Conservation (phyloP, 2,797 vertebrate species). For the Anniella stebbinsi region DNA sequence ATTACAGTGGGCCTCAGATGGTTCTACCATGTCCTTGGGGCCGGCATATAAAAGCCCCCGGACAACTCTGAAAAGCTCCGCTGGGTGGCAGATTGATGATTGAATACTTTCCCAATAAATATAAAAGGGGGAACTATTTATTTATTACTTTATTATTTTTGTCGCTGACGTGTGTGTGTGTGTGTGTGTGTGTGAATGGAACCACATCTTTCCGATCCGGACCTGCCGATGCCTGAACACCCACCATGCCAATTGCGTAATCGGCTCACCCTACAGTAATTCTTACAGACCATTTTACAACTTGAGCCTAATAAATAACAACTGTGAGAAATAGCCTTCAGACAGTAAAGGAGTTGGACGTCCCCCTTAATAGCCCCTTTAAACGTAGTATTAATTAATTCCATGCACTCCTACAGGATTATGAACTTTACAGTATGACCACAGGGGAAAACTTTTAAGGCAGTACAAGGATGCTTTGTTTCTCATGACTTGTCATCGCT, state of each 20-base stretch:
- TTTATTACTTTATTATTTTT: too few species aligned
- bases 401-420: constrained; percentile 74
- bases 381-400: constrained; percentile 78
- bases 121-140: too few species aligned
- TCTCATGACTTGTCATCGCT: constrained; percentile 69
- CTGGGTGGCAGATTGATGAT: too few species aligned
- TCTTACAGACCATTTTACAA: constrained; percentile 74
- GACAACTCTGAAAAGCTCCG: too few species aligned
- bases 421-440: constrained; percentile 75
- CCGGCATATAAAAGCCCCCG: too few species aligned
- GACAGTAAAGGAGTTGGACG: constrained; percentile 76
- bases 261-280: constrained; percentile 69
- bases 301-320: constrained; percentile 78
- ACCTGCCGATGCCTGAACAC: constrained; percentile 66
- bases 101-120: too few species aligned
- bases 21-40: too few species aligned
- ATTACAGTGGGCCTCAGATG: too few species aligned
- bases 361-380: constrained; percentile 75
- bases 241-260: constrained; percentile 70
- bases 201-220: constrained; percentile 51
- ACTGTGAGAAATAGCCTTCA: constrained; percentile 75
- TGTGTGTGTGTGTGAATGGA: too few species aligned
- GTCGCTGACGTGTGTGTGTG: too few species aligned
- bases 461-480: constrained; percentile 66
- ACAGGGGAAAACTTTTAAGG: constrained; percentile 65